Evolutionary conservation across 2,888 invertebrate genomes (phyloP), one percentile per base, ranked within the genome.

Genomic region (Hermaeophaga mercurialis): DNA sequence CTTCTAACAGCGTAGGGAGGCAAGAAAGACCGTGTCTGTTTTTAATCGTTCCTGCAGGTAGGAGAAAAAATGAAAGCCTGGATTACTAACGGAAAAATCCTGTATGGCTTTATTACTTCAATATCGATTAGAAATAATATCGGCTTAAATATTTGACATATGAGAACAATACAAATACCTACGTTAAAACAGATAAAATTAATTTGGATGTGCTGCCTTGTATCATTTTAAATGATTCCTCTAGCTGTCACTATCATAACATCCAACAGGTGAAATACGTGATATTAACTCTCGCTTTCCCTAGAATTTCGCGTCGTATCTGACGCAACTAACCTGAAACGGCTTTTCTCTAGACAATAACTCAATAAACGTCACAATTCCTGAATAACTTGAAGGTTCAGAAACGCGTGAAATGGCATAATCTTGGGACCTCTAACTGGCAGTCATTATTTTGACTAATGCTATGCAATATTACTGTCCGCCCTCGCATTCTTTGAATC

Each of bases 21-120:
- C 94, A 94, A 77, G 81, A 84, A 62, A 84, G 83, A 60, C 93
- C 94, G 1, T 94, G 94, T 72, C 78, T 90, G 50, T 90, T 92
- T 75, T 86, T 89, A 78, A 84, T 94, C 55, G 80, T 90, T 69
- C 88, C 90, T 68, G 92, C 90, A 66, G 88, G 92, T 92, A 81
- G 82, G 84, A 34, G 33, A 28, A 28, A 28, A 22, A 5, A 22
- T 22, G n/a, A n/a, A n/a, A n/a, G n/a, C n/a, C n/a, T n/a, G n/a
- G n/a, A n/a, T n/a, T n/a, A n/a, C n/a, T n/a, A n/a, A n/a, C n/a
- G n/a, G n/a, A n/a, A n/a, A n/a, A n/a, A n/a, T n/a, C n/a, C n/a
- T n/a, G n/a, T n/a, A n/a, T n/a, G n/a, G n/a, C n/a, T n/a, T n/a
- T n/a, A n/a, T n/a, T n/a, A n/a, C n/a, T n/a, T n/a, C n/a, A n/a